phyloP scores from a whole-genome alignment of 2,888 invertebrate species.

The Belgica antarctica region DNA sequence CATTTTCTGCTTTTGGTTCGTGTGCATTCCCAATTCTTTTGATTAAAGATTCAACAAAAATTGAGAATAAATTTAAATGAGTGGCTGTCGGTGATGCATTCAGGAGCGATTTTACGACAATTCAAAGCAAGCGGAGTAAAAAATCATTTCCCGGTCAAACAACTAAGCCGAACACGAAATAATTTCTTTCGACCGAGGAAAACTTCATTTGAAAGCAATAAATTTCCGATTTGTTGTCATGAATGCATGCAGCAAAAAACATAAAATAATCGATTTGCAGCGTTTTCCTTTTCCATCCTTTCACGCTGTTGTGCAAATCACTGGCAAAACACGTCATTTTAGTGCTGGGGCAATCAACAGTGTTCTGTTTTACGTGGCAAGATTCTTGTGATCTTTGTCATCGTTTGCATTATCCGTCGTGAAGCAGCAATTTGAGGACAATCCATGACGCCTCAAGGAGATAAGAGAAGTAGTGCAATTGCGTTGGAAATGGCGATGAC shows the following conservation, averaged over 20 bases:
- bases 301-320: no score
- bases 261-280: background rate
- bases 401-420: background rate
- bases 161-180: no score
- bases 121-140: background rate
- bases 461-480: background rate
- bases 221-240: constrained; percentile 19
- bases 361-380: background rate
- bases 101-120: background rate
- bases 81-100: no score
- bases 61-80: no score
- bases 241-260: background rate
- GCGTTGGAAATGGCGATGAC: background rate
- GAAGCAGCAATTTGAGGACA: background rate
- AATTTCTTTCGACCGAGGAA: background rate
- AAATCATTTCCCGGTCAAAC: background rate
- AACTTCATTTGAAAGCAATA: constrained; percentile 14
- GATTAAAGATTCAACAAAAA: no score
- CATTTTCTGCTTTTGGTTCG: no score
- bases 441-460: background rate
- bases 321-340: no score
- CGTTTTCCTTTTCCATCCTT: background rate
- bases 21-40: no score
- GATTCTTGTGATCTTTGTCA: background rate
- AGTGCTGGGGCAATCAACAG: no score